Base-by-base conservation (phyloP, 2,888 invertebrate genomes). In the Micoletzkya japonica region DNA sequence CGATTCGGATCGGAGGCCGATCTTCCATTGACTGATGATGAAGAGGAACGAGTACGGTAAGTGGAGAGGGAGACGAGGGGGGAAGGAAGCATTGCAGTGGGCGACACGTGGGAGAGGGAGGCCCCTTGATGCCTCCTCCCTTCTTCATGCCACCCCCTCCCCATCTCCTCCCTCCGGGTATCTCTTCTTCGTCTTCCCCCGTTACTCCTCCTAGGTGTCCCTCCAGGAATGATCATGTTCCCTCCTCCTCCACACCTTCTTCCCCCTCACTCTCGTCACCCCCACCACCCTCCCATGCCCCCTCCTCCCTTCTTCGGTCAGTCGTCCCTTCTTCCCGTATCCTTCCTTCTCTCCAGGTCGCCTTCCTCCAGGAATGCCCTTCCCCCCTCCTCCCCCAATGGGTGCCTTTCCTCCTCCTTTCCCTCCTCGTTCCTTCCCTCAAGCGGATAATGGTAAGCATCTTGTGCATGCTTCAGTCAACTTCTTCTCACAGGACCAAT, bases 331-430 rank as follows among this genome's bases (percentile, higher is more conserved):
- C 44, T 17, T 17, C 44, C 26, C 37, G n/a, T 72, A 17, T 60
- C 72, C 44, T 54, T 71, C 78, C 49, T 69, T 79, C 76, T 71
- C 82, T 72, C 86, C 83, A 70, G 79, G 82, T 73, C 85, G 83
- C 72, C 39, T 17, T 49, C 26, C 24, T 39, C 24, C 69, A 44
- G 69, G 50, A n/a, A 36, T 34, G 56, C 72, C 50, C 20, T 66
- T 72, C 61, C 56, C 63, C 30, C 71, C 71, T 17, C 75, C 75
- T 20, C 78, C 75, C 3, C 76, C 73, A 37, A 75, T 72, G 20
- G 72, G 72, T 70, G 73, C 70, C 20, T 74, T 64, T 36, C 76
- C 75, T 36, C 75, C 73, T 44, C 34, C 66, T 26, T 36, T 59
- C 24, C 74, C 73, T 36, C 74, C 76, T 34, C 58, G 34, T 7